Base-by-base conservation (phyloP, 2,888 invertebrate species). In the Baccha elongata region DNA sequence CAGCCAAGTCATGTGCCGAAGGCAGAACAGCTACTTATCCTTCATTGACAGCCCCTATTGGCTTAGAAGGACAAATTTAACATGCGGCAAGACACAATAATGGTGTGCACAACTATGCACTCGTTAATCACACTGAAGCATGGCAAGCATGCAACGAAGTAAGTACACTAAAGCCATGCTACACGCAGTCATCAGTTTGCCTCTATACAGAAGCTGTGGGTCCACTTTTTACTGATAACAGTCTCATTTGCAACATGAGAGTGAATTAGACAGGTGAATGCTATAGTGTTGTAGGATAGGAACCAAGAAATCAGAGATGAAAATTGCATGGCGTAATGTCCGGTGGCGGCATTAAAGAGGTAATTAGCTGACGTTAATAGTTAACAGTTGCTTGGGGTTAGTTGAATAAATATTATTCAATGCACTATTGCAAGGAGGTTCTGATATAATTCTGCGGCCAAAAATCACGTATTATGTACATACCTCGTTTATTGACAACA, bases 181-280 rank as follows among this genome's bases (percentile, higher is more conserved):
- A 58, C 44, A 60, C 75, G 74, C 69, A 80, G 69, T 69, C 64
- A 52, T 42, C 58, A 69, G 55, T 32, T 44, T 52, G 52, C 60
- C 74, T 37, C 44, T 26, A 26, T 46, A 21, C 74, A 69, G 75
- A 50, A 80, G 80, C 69, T 26, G 69, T 75, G 44, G 40, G 58
- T 69, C 76, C 71, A 76, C 62, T 67, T 76, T 62, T 62, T 65
- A 72, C 81, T 81, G 81, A 81, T 81, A 81, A 81, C 53, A 81
- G 76, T 67, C 52, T 46, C 44, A 23, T 23, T 13, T 55, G 37
- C 37, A 21, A 74, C 48, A 55, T 26, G 44, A 29, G 5, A 4
- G 53, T 21, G 19, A 7, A 72, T 35, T 64, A 64, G 64, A 83
- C 83, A 83, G 83, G 83, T 83, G 83, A 76, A 53, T 83, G 72